Base-by-base conservation (phyloP, 1,140 invertebrate genomes). In the Drosophila truncata region DNA sequence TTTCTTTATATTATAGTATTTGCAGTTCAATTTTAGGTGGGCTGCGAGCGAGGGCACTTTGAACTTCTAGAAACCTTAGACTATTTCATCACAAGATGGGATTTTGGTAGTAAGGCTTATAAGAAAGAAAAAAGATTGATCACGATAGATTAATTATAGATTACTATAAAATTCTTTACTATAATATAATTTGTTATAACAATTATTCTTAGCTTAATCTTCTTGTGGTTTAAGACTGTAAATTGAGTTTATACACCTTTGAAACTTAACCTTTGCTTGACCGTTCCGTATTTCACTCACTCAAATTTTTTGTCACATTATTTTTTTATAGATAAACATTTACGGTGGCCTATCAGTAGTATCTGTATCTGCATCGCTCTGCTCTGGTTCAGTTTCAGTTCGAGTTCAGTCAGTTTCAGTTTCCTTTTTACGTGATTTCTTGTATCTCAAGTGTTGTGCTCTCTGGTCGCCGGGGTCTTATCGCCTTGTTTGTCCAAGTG, bases 371-470 rank as follows among this genome's bases (percentile, higher is more conserved):
- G 49, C 47, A 60, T 77, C 55, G 52, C 52, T 49, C 20, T 49
- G 52, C 37, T 47, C 57, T 41, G 72, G 33, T 55, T 74, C 57
- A 50, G 54, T 62, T 74, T 50, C 41, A 25, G 39, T 52, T 63
- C 33, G 57, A 49, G 72, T 62, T 81, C 57, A 65, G 62, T 0
- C 62, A 42, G 73, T 80, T 69, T 80, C 71, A 63, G 55, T 64
- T 80, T 61, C 55, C 46, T 55, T 55, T 72, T 82, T 78, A 82
- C 80, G 79, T 82, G 80, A 82, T 82, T 82, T 82, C 67, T 78
- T 82, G 80, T 82, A 82, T 82, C 80, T 82, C 80, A 82, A 82
- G 80, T 82, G 74, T 69, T 78, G 69, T 72, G 80, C 74, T 71
- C 74, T 71, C 64, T 66, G 67, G 74, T 67, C 78, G 66, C 61